Base-by-base conservation (phyloP, 1,140 invertebrate species). In the Pseudomyrmex pallidus region DNA sequence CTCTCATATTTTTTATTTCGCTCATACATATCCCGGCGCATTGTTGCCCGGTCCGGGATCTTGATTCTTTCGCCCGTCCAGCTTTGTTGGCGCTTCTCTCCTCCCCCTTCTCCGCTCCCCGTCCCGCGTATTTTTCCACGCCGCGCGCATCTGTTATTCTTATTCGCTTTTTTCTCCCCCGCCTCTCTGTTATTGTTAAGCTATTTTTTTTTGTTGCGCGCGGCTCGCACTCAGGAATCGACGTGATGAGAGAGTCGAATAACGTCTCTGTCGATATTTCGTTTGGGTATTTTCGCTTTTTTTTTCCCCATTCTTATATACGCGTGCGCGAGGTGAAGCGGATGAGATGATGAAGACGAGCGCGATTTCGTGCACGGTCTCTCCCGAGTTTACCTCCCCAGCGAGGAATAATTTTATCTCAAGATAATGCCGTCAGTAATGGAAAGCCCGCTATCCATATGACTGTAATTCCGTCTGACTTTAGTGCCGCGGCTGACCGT, bases 1-100 rank as follows among this genome's bases (percentile, higher is more conserved):
- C 80, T 85, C 59, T 85, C 59, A 83, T 83, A 76, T 83, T 87
- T 87, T 83, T 72, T 63, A 74, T 85, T 66, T 52, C 61, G 35
- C 17, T 9, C 64, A 67, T 59, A 35, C 35, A 35, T 35, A 84
- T 77, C 56, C 50, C n/a, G 25, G 13, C 7, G 25, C 52, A 54
- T 74, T 64, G 50, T 56, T 52, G 48, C 15, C 10, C 35, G 22
- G n/a, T n/a, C n/a, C n/a, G n/a, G n/a, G n/a, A 25, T 62, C 62
- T 68, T 44, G 25, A 25, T 83, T 83, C 35, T 67, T 66, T 74
- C 22, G 44, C 35, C 57, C 70, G 12, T 50, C 56, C 48, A n/a
- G 64, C 52, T 35, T 77, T 77, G 46, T 72, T 25, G 22, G 4
- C 56, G 35, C 22, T 50, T 64, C 22, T 48, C 13, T 2, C 10